Evolutionary conservation across 1,140 invertebrate species (phyloP).

Genomic region (Andrena cerasifolii): DNA sequence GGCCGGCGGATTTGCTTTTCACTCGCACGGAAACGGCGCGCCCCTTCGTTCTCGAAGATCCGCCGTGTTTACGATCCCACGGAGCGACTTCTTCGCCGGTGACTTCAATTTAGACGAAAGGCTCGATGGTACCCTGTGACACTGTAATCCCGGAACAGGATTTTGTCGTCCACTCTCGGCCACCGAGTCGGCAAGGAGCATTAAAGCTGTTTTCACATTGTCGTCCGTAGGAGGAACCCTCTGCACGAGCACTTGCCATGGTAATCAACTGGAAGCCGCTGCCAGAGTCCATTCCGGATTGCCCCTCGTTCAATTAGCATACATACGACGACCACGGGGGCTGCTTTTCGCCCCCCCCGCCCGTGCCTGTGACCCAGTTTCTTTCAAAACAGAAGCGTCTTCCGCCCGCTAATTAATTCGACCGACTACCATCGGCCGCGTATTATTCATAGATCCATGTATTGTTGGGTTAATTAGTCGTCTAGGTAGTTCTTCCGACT

Average conservation of each 20-base stretch:
- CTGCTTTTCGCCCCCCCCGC: conserved; percentile 17
- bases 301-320: conserved; percentile 66
- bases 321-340: conserved; percentile 44
- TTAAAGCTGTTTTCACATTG: conserved; percentile 57
- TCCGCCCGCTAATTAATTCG: conserved; percentile 52
- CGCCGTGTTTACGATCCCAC: not conserved
- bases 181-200: conserved; percentile 11
- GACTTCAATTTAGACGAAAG: conserved; percentile 20
- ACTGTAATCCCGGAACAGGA: conserved; percentile 16
- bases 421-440: conserved; percentile 9
- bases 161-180: conserved; percentile 15
- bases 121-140: conserved; percentile 14
- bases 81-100: not conserved
- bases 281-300: conserved; percentile 54
- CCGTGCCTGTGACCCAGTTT: conserved; percentile 41
- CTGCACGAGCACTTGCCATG: conserved; percentile 41
- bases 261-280: conserved; percentile 61
- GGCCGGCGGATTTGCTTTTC: not conserved
- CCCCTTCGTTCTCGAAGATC: not conserved
- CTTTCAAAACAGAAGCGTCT: conserved; percentile 44
- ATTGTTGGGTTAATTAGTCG: not conserved
- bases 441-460: conserved; percentile 27
- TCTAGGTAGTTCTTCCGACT: conserved; percentile 13
- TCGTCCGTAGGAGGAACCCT: conserved; percentile 38
- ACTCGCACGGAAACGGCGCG: too few species aligned